Evolutionary conservation across 1,140 invertebrate genomes (phyloP).

Genomic region (Aphelenchoides fujianensis): DNA sequence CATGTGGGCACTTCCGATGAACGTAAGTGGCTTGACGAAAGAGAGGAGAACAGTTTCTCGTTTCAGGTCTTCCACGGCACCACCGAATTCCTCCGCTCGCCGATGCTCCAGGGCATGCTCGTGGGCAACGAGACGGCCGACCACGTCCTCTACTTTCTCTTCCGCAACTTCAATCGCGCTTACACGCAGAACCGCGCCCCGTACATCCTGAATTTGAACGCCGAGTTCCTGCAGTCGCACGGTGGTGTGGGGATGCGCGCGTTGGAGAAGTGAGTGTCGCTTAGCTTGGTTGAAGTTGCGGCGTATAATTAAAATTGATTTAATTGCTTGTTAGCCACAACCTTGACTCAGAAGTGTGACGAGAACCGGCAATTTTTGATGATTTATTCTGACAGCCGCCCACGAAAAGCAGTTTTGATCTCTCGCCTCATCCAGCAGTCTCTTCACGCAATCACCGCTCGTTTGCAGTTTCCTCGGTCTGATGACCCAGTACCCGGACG

Average conservation of each 20-base stretch:
- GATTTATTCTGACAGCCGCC: neutral
- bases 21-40: conserved; percentile 26
- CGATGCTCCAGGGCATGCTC: conserved; percentile 37
- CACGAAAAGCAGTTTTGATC: conserved; percentile 13
- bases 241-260: conserved; percentile 31
- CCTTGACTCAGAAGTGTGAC: neutral
- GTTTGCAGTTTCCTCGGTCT: conserved; percentile 28
- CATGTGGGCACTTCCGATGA: conserved; percentile 35
- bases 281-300: neutral
- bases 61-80: neutral
- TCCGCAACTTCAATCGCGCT: conserved; percentile 41
- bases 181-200: conserved; percentile 49
- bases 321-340: neutral
- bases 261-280: conserved; percentile 22
- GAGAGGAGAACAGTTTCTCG: too few species aligned
- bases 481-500: conserved; percentile 40
- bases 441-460: neutral
- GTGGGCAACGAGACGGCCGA: conserved; percentile 18
- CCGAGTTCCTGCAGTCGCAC: conserved; percentile 44
- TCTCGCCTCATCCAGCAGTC: neutral
- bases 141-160: conserved; percentile 18
- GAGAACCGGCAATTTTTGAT: neutral
- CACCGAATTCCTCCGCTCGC: conserved; percentile 12
- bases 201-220: conserved; percentile 42
- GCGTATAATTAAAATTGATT: neutral